Conservation (phyloP, 2,888 invertebrate genomes). For the Cordilura impudica region DNA sequence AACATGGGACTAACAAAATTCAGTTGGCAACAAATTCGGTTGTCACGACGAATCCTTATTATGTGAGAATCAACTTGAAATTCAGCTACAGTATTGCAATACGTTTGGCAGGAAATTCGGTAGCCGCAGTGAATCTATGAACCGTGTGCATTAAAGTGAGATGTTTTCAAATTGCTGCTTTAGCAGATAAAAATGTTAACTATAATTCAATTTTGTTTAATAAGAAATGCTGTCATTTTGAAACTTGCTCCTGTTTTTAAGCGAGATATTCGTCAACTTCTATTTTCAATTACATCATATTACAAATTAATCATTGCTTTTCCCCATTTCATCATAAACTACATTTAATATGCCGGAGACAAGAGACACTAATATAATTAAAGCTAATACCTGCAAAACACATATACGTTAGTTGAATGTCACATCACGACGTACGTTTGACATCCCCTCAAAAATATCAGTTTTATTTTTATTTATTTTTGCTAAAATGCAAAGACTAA, state of each 20-base stretch:
- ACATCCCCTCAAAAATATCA: slow-evolving; percentile 26
- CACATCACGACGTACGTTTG: slow-evolving; percentile 41
- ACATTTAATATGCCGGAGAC: slow-evolving; percentile 23
- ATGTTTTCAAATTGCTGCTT: too few relatives aligned
- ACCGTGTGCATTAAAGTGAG: too few relatives aligned
- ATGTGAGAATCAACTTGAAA: too few relatives aligned
- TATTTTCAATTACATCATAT: slow-evolving; percentile 50
- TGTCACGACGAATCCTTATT: too few relatives aligned
- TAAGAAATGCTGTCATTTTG: background rate
- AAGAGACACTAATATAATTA: slow-evolving; percentile 30
- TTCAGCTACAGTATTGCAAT: too few relatives aligned
- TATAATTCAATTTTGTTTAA: background rate
- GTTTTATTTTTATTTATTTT: slow-evolving; percentile 14
- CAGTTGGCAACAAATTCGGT: too few relatives aligned
- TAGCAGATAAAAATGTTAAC: too few relatives aligned
- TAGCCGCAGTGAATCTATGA: too few relatives aligned
- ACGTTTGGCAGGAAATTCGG: too few relatives aligned
- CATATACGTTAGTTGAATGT: slow-evolving; percentile 25
- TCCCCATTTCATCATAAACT: background rate
- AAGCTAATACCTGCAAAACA: slow-evolving; percentile 26
- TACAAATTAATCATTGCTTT: slow-evolving; percentile 46
- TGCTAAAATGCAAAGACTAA: slow-evolving; percentile 46
- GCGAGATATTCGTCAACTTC: background rate
- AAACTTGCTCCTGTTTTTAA: too few relatives aligned
- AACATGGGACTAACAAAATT: too few relatives aligned